phyloP scores from a whole-genome alignment of 2,797 vertebrate genomes.

The Sebastes kiyomatsui region DNA sequence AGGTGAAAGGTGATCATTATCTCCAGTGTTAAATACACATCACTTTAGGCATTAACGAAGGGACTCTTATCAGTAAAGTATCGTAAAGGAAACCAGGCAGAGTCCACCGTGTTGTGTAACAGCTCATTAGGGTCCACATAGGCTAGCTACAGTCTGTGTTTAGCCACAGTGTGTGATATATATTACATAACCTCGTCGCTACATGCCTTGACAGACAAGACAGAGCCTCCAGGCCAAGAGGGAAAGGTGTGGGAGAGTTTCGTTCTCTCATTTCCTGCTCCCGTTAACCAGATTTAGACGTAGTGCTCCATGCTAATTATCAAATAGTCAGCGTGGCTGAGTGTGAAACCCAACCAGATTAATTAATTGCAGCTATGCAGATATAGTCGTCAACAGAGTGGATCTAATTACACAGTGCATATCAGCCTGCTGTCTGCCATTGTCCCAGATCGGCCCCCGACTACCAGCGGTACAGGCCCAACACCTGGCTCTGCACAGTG shows the following conservation, averaged over 20 bases:
- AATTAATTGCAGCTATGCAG: constrained; percentile 45
- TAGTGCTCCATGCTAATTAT: neutral
- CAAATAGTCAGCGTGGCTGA: neutral
- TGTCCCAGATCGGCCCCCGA: constrained; percentile 48
- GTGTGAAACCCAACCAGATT: constrained; percentile 27
- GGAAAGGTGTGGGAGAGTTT: constrained; percentile 32
- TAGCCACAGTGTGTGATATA: neutral
- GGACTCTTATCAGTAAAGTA: neutral
- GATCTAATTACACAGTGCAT: constrained; percentile 62
- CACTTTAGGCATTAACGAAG: neutral
- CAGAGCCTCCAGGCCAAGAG: neutral
- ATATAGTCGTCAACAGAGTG: constrained; percentile 26
- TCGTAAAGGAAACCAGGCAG: neutral
- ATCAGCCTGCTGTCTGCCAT: constrained; percentile 67
- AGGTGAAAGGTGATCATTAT: constrained; percentile 17
- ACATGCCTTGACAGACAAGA: constrained; percentile 37
- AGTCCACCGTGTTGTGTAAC: constrained; percentile 19
- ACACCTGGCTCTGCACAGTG: constrained; percentile 54
- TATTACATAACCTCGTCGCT: constrained; percentile 44
- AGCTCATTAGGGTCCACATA: constrained; percentile 3
- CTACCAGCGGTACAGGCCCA: constrained; percentile 37
- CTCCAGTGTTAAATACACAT: constrained; percentile 3
- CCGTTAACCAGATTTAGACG: constrained; percentile 11
- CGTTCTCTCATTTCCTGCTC: constrained; percentile 3
- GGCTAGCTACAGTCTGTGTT: neutral